Base-by-base conservation (phyloP, 2,888 invertebrate species). In the Mermis nigrescens region DNA sequence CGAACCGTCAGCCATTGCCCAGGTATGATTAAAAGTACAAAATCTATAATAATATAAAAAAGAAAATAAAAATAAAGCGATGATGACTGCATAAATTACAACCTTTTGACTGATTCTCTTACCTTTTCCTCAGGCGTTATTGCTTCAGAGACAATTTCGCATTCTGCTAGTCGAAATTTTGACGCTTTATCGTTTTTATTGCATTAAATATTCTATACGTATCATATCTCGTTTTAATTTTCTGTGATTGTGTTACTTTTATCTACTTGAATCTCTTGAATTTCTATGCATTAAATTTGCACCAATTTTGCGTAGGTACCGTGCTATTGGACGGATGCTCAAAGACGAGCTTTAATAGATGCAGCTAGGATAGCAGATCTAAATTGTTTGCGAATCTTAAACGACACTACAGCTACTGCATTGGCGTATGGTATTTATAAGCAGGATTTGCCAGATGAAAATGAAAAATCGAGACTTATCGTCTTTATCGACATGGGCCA, bases 381-480 rank as follows among this genome's bases (percentile, higher is more conserved):
- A 51, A 94, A 98, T 78, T 89, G 92, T 46, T 78, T 98, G 58
- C 83, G 90, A 63, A 78, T 99, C 58, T 84, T 98, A 80, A 95
- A 95, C 76, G 98, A 99, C 77, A 89, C 92, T 28, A 88, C 95
- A 2, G 91, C 98, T 12, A 90, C 91, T 51, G 92, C 94, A 31
- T 77, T 98, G 57, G 84, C 88, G 54, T 99, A 98, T 74, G 95
- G 95, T 62, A 92, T 99, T 73, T 99, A 98, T 76, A 94, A 95
- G 75, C 88, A 91, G 74, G 94, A 95, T 75, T 79, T 94, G 65
- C 92, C 94, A 15, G 81, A 82, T 15, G 80, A 82, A 1, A 88
- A 88, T 67, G 88, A 90, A 61, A 85, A 88, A 52, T 83, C 90
- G 0, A 81, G 86, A 61, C 86, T 89, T 76, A 88, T 98, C 15